phyloP scores from a whole-genome alignment of 1,140 invertebrate species.

The Triops cancriformis region DNA sequence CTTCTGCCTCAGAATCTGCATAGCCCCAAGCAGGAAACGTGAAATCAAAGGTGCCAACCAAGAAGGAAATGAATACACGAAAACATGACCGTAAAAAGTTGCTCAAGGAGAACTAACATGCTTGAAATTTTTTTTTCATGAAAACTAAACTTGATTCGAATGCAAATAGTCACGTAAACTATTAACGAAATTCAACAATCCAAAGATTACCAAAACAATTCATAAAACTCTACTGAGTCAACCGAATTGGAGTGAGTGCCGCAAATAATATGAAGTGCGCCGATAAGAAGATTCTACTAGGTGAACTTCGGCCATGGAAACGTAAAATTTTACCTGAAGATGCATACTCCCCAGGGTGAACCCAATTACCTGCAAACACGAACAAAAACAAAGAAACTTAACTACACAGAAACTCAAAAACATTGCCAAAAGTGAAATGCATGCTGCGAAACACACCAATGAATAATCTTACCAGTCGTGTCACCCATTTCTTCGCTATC shows the following conservation, averaged over 20 bases:
- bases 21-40: background rate
- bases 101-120: too few species aligned
- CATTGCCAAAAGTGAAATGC: conserved; percentile 11
- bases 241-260: conserved; percentile 18
- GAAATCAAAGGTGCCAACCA: background rate
- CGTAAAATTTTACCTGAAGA: conserved; percentile 73
- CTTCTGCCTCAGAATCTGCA: background rate
- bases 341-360: conserved; percentile 96
- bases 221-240: background rate
- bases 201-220: background rate
- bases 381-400: conserved; percentile 17
- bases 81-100: background rate
- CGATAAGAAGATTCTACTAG: background rate
- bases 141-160: conserved; percentile 8
- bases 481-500: conserved; percentile 75
- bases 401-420: conserved; percentile 11
- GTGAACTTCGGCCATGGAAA: background rate
- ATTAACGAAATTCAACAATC: conserved; percentile 24
- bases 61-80: background rate
- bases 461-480: conserved; percentile 63
- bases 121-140: too few species aligned
- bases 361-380: conserved; percentile 63
- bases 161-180: conserved; percentile 23
- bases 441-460: background rate
- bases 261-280: conserved; percentile 26